phyloP scores from a whole-genome alignment of 1,140 invertebrate species.

The Dermatophagoides farinae region DNA sequence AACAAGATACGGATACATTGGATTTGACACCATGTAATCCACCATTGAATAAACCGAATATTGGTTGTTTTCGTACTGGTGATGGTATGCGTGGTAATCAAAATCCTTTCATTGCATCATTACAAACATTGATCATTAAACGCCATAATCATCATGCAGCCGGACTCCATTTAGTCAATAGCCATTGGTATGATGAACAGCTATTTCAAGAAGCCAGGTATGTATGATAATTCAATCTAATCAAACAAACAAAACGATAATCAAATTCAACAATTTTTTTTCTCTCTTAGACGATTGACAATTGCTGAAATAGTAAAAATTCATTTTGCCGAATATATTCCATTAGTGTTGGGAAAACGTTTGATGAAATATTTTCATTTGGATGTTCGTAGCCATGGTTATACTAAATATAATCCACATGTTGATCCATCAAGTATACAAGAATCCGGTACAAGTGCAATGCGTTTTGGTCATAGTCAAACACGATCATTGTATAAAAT shows the following conservation, averaged over 20 bases:
- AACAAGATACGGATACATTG: neutral
- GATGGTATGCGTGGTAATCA: slow-evolving; percentile 13
- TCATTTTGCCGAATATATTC: slow-evolving; percentile 57
- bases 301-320: slow-evolving; percentile 54
- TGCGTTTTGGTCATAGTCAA: slow-evolving; percentile 29
- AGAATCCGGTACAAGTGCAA: slow-evolving; percentile 44
- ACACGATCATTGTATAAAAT: neutral
- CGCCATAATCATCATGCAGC: slow-evolving; percentile 26
- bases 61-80: slow-evolving; percentile 10
- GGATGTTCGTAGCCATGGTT: slow-evolving; percentile 8
- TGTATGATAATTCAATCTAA: neutral
- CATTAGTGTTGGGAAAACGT: slow-evolving; percentile 33
- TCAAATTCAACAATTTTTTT: neutral
- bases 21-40: slow-evolving; percentile 9
- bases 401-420: slow-evolving; percentile 30
- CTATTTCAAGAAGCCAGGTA: slow-evolving; percentile 32
- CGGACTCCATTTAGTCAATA: slow-evolving; percentile 24
- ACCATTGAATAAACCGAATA: neutral
- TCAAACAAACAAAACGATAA: neutral
- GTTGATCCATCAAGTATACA: slow-evolving; percentile 39
- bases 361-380: slow-evolving; percentile 22
- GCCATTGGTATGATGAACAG: slow-evolving; percentile 30
- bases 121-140: slow-evolving; percentile 34
- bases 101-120: slow-evolving; percentile 28
- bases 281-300: slow-evolving; percentile 26